phyloP scores from a whole-genome alignment of 2,113 vertebrate species.

The Mustelus asterias region DNA sequence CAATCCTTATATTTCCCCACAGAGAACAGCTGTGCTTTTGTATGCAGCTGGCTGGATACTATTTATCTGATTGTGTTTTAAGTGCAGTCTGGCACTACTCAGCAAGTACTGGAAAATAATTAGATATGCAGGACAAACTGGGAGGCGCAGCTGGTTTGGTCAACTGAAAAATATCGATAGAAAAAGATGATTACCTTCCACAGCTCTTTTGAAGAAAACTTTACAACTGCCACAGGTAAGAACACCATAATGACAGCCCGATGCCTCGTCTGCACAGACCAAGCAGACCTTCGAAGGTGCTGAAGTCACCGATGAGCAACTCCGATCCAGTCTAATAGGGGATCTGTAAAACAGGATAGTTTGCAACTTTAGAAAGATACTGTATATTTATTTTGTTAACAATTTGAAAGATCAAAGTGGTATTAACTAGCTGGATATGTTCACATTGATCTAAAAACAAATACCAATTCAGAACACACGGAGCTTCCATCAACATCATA shows the following conservation, averaged over 20 bases:
- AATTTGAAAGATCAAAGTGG: neutral
- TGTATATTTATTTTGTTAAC: neutral
- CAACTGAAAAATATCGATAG: neutral
- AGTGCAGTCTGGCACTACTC: neutral
- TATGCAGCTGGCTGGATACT: neutral
- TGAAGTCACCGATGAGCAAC: constrained; percentile 76
- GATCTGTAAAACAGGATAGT: constrained; percentile 64
- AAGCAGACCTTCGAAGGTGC: constrained; percentile 94
- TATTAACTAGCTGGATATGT: neutral
- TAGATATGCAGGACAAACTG: neutral
- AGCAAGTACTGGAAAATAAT: constrained; percentile 8
- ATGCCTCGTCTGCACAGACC: constrained; percentile 95
- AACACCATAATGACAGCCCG: constrained; percentile 96
- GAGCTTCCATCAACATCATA: neutral
- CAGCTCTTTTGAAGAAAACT: constrained; percentile 98
- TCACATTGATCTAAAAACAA: neutral
- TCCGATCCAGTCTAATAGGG: constrained; percentile 65
- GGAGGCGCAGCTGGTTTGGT: neutral
- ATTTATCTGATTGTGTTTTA: neutral
- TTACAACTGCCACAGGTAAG: constrained; percentile 99
- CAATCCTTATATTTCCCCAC: neutral
- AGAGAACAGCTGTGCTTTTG: neutral
- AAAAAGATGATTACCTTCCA: constrained; percentile 80
- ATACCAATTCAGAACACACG: neutral
- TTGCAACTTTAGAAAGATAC: neutral